Base-by-base conservation (phyloP, 2,888 invertebrate genomes). In the Diaprepes abbreviatus region DNA sequence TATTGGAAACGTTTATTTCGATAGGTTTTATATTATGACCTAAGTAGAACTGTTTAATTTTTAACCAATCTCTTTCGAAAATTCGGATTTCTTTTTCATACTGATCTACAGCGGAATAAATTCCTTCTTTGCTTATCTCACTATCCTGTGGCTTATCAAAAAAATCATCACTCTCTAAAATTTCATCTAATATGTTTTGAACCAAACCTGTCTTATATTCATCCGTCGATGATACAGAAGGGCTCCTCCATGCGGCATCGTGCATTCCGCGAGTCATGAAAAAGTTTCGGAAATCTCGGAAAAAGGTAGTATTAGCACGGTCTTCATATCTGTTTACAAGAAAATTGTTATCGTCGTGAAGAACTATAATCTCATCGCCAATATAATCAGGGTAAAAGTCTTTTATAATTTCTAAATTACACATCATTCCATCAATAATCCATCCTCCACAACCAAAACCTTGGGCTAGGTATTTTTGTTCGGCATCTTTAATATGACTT, bases 371-470 rank as follows among this genome's bases (percentile, higher is more conserved):
- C 73, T 89, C 86, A 78, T 90, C 88, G 17, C 89, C 88, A 16
- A 85, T 74, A 59, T 85, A 79, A 70, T 86, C 85, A 2, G 83
- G 80, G 28, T 85, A 83, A 9, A 91, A 78, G 66, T 81, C 80
- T 50, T 79, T 79, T 85, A 90, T 86, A 75, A 86, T 82, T 70
- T 87, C 85, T 10, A 84, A 70, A 73, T 88, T 84, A 17, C 86
- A 78, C 19, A 87, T 85, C 80, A 90, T 86, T 0, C 86, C 89
- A 77, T 90, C 90, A 59, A 91, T 82, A 71, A 91, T 86, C 85
- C 88, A 91, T 74, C 88, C 88, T 16, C 87, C 86, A 77, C 65
- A 70, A 21, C 70, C 85, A 66, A 80, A 77, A 58, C 83, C 79
- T 62, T 77, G 62, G 75, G 80, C 73, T 74, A 79, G 72, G 67